These are phyloP conservation scores for Labeo catla DNA, from an alignment of 2,113 vertebrate species.

Conservation along the genomic window DNA sequence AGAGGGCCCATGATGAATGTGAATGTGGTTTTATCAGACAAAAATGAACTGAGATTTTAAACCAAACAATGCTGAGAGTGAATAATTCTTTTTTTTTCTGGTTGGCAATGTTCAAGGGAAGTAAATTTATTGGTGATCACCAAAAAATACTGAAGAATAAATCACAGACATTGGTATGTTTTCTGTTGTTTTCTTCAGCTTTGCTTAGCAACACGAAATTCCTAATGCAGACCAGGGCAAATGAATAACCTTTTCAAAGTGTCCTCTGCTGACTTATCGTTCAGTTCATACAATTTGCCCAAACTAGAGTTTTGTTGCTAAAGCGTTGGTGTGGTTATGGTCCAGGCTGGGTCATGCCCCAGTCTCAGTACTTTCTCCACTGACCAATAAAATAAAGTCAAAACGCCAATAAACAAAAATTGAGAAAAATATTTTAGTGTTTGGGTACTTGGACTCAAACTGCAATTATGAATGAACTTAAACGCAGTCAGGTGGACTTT, in stretches of 20 bases:
- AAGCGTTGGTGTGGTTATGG: background rate
- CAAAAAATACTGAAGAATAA: background rate
- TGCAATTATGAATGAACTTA: background rate
- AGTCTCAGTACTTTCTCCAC: background rate
- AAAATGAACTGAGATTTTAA: background rate
- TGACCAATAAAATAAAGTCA: background rate
- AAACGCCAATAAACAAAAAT: background rate
- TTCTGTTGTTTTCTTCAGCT: background rate
- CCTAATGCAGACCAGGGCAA: slow-evolving; percentile 1
- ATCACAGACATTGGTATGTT: slow-evolving; percentile 8
- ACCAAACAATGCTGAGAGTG: background rate
- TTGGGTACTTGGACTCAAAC: background rate
- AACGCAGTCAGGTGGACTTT: too few species aligned
- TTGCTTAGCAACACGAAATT: slow-evolving; percentile 6
- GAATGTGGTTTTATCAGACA: background rate
- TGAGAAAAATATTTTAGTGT: background rate
- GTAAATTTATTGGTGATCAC: background rate
- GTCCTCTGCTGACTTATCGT: background rate
- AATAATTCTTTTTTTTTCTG: background rate
- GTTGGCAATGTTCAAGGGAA: background rate
- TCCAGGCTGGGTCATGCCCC: too few species aligned
- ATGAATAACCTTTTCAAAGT: slow-evolving; percentile 39
- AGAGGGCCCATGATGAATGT: background rate
- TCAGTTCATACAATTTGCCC: background rate
- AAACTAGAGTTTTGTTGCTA: background rate